Conservation (phyloP, 2,113 vertebrate species). For the Chamaetylas fuelleborni region DNA sequence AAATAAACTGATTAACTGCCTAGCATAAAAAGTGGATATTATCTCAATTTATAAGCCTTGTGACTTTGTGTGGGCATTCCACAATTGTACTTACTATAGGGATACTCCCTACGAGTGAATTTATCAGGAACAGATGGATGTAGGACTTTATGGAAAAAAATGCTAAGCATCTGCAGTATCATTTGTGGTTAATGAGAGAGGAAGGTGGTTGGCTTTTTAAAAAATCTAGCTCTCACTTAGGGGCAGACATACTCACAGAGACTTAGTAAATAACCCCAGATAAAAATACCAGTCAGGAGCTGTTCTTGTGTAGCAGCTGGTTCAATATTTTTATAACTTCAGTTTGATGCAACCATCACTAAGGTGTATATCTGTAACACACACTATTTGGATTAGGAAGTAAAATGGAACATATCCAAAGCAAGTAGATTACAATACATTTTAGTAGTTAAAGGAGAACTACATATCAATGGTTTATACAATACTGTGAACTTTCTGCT, state of each 20-base stretch:
- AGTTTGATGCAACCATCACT: background rate
- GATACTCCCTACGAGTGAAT: background rate
- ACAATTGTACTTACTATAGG: background rate
- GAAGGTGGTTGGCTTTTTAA: background rate
- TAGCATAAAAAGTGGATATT: background rate
- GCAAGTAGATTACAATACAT: background rate
- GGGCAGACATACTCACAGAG: background rate
- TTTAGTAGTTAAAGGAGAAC: background rate
- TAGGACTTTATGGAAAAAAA: background rate
- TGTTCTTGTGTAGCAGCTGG: background rate
- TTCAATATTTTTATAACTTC: background rate
- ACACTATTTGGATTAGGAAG: background rate
- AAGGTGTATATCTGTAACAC: background rate
- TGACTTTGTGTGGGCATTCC: background rate
- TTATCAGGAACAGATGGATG: background rate
- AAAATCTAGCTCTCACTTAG: background rate
- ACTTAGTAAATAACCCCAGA: background rate
- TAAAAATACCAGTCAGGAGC: background rate
- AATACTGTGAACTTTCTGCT: conserved; percentile 29
- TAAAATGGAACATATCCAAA: background rate
- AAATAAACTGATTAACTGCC: background rate
- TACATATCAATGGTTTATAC: background rate
- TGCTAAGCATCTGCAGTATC: background rate
- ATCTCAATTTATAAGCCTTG: background rate
- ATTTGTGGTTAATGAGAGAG: background rate